Evolutionary conservation across 2,888 invertebrate genomes (phyloP).

Genomic region (Andrena haemorrhoa): DNA sequence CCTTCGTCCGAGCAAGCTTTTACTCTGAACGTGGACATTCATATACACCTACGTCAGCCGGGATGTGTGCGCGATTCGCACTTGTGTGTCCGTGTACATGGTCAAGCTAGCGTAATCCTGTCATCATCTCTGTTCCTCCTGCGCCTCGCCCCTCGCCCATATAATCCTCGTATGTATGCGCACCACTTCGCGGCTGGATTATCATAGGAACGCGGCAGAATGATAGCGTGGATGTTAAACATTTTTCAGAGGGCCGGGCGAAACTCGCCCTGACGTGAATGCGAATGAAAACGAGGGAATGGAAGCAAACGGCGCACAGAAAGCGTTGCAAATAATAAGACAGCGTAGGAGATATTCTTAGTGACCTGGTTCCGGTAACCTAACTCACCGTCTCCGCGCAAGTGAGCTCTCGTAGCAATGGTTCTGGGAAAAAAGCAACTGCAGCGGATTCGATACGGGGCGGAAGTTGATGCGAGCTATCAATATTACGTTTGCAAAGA

Average conservation of each 20-base stretch:
- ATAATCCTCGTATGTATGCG: conserved; percentile 32
- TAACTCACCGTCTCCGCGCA: not conserved
- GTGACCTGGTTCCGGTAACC: conserved; percentile 1
- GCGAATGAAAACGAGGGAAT: conserved; percentile 30
- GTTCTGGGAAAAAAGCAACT: not conserved
- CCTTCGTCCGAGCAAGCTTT: conserved; percentile 33
- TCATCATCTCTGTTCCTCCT: conserved; percentile 40
- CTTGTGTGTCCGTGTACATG: conserved; percentile 36
- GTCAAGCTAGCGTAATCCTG: conserved; percentile 53
- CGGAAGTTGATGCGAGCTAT: not conserved
- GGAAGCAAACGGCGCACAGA: conserved; percentile 33
- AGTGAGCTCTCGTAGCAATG: not conserved
- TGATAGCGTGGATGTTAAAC: conserved; percentile 52
- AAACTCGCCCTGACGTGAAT: conserved; percentile 30
- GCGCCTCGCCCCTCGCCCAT: conserved; percentile 3
- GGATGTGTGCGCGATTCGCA: conserved; percentile 41
- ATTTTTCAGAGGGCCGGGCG: conserved; percentile 50
- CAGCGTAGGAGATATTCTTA: not conserved
- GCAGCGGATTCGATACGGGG: not conserved
- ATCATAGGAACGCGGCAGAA: conserved; percentile 57
- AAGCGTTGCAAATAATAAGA: conserved; percentile 5
- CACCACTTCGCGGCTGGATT: conserved; percentile 60
- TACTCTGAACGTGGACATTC: conserved; percentile 49
- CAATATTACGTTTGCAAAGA: not conserved
- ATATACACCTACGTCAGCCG: conserved; percentile 24